phyloP scores from a whole-genome alignment of 2,113 vertebrate species.

The Cyprinodon tularosa region DNA sequence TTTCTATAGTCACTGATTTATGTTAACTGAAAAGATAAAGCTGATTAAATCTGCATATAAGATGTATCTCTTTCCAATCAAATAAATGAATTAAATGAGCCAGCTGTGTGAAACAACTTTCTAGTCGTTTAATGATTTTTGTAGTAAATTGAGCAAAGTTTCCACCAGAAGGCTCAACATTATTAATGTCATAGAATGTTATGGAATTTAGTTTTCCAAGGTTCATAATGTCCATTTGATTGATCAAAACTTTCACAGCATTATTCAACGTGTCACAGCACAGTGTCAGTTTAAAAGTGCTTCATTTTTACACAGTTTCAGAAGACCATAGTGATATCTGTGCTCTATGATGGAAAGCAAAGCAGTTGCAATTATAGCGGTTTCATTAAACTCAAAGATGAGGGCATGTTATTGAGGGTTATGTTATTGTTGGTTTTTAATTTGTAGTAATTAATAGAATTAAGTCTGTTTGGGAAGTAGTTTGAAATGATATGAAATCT shows the following conservation, averaged over 20 bases:
- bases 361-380: background rate
- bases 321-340: background rate
- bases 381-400: background rate
- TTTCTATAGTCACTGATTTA: background rate
- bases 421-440: background rate
- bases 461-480: background rate
- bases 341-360: background rate
- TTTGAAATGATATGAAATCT: constrained; percentile 1
- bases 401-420: background rate
- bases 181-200: background rate
- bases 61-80: too few relatives aligned
- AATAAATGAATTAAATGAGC: background rate
- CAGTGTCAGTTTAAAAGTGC: constrained; percentile 9
- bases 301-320: constrained; percentile 12
- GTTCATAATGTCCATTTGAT: constrained; percentile 19
- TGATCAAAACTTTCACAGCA: constrained; percentile 11
- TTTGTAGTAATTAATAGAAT: background rate
- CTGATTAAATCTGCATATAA: too few relatives aligned
- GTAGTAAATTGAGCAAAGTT: too few relatives aligned
- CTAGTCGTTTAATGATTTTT: too few relatives aligned
- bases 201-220: constrained; percentile 13
- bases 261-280: constrained; percentile 18
- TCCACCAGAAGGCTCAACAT: too few relatives aligned
- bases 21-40: background rate
- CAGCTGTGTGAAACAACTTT: background rate